phyloP scores from a whole-genome alignment of 2,113 vertebrate species.

The Colossoma macropomum region DNA sequence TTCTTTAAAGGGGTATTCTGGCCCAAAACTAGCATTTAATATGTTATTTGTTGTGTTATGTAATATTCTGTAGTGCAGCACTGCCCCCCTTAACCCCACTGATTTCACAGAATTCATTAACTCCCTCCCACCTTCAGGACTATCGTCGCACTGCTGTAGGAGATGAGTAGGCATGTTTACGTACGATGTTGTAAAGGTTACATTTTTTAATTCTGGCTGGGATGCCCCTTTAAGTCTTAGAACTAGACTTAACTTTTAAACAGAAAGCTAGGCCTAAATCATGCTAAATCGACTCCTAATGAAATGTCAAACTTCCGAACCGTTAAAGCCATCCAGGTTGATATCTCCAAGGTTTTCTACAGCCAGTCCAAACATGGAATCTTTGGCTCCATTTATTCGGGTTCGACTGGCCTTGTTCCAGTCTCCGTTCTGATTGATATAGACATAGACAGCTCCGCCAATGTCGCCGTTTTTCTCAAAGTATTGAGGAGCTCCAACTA shows the following conservation, averaged over 20 bases:
- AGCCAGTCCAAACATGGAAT: conserved; percentile 95
- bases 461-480: conserved; percentile 87
- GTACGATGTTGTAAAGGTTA: no score
- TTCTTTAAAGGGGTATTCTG: no score
- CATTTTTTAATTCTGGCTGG: no score
- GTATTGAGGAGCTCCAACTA: conserved; percentile 95
- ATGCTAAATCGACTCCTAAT: background rate
- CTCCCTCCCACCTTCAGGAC: no score
- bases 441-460: conserved; percentile 92
- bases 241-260: background rate
- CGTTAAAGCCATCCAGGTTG: conserved; percentile 85
- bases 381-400: conserved; percentile 83
- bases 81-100: no score
- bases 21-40: no score
- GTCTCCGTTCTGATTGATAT: conserved; percentile 84
- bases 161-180: no score
- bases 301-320: conserved; percentile 60
- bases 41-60: no score
- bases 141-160: no score
- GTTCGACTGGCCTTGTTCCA: conserved; percentile 81
- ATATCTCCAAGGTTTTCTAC: conserved; percentile 90
- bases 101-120: no score
- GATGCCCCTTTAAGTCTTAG: background rate
- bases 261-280: background rate
- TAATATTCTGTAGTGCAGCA: no score